Percentiles rank a stretch among this genome's conserved stretches.
phyloP scores from a whole-genome alignment of 2,113 vertebrate species.

The Tachycineta bicolor region DNA sequence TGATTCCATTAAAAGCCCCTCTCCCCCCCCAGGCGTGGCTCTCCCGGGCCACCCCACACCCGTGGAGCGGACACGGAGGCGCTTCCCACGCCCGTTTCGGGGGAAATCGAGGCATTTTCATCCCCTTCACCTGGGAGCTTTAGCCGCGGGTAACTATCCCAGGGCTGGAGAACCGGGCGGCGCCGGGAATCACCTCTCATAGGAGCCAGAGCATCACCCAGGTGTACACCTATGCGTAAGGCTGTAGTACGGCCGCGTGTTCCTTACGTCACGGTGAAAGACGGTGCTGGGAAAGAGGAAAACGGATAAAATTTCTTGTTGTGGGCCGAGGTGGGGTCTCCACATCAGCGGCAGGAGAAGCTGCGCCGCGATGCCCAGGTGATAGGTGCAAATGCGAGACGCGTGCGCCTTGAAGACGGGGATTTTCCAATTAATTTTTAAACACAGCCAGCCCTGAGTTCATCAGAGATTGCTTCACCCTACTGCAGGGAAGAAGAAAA shows the following conservation, averaged over 20 bases:
- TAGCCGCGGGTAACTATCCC: not conserved
- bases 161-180: not conserved
- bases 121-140: not conserved
- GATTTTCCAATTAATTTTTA: not conserved
- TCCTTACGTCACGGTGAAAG: not conserved
- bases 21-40: constrained; percentile 37
- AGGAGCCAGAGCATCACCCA: not conserved
- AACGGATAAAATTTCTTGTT: not conserved
- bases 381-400: not conserved
- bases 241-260: not conserved
- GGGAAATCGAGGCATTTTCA: not conserved
- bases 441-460: not conserved
- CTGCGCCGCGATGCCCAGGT: not conserved
- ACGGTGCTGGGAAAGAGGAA: not conserved
- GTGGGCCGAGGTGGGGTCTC: not conserved
- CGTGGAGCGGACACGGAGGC: not conserved
- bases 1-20: constrained; percentile 51
- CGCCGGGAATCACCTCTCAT: not conserved
- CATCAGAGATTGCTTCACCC: not conserved
- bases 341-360: not conserved
- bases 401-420: not conserved
- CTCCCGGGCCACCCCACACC: not conserved
- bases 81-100: not conserved
- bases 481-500: rapidly evolving
- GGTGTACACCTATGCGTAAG: rapidly evolving